Evolutionary conservation across 2,888 invertebrate species (phyloP), one percentile per base, ranked within the genome.

Genomic region (Rhagonycha fulva): DNA sequence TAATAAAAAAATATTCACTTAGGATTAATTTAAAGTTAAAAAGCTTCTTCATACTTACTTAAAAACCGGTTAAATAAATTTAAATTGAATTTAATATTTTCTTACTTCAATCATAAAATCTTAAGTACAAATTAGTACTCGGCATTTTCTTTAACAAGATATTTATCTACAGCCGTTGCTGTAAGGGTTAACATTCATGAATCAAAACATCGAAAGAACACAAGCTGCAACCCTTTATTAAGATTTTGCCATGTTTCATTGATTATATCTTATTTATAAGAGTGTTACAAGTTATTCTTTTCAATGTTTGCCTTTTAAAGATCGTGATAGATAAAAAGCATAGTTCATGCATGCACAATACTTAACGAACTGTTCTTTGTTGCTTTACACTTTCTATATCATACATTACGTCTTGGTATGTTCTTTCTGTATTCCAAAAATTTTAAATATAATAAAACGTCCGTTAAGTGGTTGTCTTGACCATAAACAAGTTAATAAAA

Each of bases 141-240:
- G 23, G 63, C n/a, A 24, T 26, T 66, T 66, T 66, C 26, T 26
- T 66, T 72, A 70, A 73, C 23, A 70, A 69, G 76, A 76, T 76
- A 19, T 69, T 28, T 72, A 76, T 76, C 76, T 74, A 11, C 67
- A 69, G 74, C 76, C 76, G 76, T 68, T 69, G 47, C 24, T 11
- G 19, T 28, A n/a, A 62, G 28, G 76, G 76, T 68, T 76, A 62
- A 47, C 69, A 62, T 71, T 74, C 76, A 47, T 68, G 68, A 60
- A 32, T 70, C 60, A 61, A 26, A 24, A 32, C 14, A 26, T 24
- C 19, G 76, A 76, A 73, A 69, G 69, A 74, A 74, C 63, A 76
- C 76, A 76, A 74, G 76, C 76, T 74, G 74, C 74, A 74, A 74
- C 73, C 72, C 74, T 75, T 75, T 77, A 77, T 74, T 69, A 72